Evolutionary conservation across 2,888 invertebrate species (phyloP), one percentile per base, ranked within the genome.

Genomic region (Polyploca ridens): DNA sequence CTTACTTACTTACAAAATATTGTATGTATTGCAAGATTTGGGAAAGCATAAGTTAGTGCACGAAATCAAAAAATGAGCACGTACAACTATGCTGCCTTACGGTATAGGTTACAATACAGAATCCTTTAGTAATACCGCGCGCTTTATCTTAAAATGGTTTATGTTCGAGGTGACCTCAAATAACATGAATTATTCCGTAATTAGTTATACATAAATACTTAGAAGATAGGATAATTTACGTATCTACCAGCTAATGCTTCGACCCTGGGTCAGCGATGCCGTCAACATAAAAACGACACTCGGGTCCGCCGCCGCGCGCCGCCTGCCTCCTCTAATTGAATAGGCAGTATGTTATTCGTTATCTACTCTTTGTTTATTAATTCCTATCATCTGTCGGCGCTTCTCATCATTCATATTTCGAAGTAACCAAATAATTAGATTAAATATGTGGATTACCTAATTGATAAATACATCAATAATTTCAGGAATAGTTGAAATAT

Each of bases 331-430:
- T 54, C 54, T 88, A 90, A 90, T 90, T 89, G 87, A 88, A 89
- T 86, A 81, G 78, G 72, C 78, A 73, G 73, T 75, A 75, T 76
- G 76, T 87, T 86, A 88, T 88, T 84, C 78, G 74, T 87, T 90
- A 92, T 91, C 89, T 77, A 74, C 76, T 79, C 80, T 81, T 88
- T 87, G 87, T 90, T 87, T 86, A 90, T 86, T 88, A 87, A 89
- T 89, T 81, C 81, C 81, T 87, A 89, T 87, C 84, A 74, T 75
- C 78, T 73, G 82, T 79, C 90, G 90, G 90, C 78, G 69, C 78
- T 74, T 86, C 77, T 74, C 72, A 78, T 81, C 77, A 64, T 64
- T 54, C 67, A 64, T 69, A 67, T 65, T 70, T 66, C 46, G 64
- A 44, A 13, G 41, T 41, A 11, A 13, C 19, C 19, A 61, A 44